Conservation (phyloP, 2,888 invertebrate species). For the Hypolimnas misippus region DNA sequence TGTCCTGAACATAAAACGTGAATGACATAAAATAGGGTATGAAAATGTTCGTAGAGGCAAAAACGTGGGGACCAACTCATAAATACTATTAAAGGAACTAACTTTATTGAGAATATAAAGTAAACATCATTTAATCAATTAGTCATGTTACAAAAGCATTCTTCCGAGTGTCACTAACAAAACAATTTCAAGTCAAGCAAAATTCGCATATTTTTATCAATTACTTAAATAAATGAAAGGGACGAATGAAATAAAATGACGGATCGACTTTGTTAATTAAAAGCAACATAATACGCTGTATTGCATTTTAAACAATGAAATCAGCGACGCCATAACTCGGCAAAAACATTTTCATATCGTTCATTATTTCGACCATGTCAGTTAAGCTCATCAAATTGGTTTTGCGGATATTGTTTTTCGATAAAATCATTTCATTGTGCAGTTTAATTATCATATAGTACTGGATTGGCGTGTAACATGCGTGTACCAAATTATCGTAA, state of each 20-base stretch:
- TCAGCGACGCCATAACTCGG: slow-evolving; percentile 10
- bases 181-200: no score
- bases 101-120: no score
- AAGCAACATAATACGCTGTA: slow-evolving; percentile 16
- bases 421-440: slow-evolving; percentile 55
- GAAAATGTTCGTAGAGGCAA: no score
- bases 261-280: slow-evolving; percentile 15
- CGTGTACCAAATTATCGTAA: slow-evolving; percentile 41
- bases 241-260: not conserved
- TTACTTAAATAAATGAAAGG: no score
- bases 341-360: slow-evolving; percentile 37
- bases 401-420: slow-evolving; percentile 49
- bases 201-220: no score
- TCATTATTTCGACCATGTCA: slow-evolving; percentile 38
- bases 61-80: no score
- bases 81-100: no score
- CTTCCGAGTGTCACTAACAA: no score
- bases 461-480: slow-evolving; percentile 41
- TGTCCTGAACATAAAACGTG: no score
- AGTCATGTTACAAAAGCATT: no score
- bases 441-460: slow-evolving; percentile 55
- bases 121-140: no score
- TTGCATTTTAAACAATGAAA: slow-evolving; percentile 12
- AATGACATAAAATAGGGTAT: no score
- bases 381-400: slow-evolving; percentile 39